phyloP scores from a whole-genome alignment of 2,888 invertebrate species.

The Epinotia nisella region DNA sequence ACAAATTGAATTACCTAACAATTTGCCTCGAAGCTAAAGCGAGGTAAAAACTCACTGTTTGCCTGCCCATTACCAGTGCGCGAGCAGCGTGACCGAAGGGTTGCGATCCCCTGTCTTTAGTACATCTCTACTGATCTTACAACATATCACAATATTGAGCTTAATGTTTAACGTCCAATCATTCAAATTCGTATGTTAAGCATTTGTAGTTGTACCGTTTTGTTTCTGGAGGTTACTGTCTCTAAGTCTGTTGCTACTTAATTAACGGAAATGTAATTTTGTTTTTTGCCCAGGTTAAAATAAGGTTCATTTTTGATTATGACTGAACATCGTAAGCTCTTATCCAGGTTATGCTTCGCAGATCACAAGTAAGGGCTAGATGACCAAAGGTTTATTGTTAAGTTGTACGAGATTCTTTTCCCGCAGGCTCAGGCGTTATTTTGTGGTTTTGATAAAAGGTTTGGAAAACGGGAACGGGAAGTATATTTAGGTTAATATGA shows the following conservation, averaged over 20 bases:
- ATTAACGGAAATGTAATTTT: constrained; percentile 27
- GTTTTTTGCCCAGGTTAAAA: constrained; percentile 9
- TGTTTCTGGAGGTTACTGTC: constrained; percentile 3
- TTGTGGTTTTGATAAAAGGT: constrained; percentile 47
- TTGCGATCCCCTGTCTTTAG: constrained; percentile 61
- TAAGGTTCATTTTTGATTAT: constrained; percentile 44
- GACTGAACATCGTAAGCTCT: constrained; percentile 46
- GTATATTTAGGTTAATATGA: constrained; percentile 35
- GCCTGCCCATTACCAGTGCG: constrained; percentile 72
- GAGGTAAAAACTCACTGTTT: constrained; percentile 64
- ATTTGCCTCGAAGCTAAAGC: constrained; percentile 46
- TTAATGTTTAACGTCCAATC: neutral
- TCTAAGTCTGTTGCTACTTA: constrained; percentile 35
- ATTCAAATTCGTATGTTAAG: neutral
- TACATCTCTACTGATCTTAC: constrained; percentile 49
- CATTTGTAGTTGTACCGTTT: constrained; percentile 15
- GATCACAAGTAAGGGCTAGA: constrained; percentile 63
- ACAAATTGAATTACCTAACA: constrained; percentile 50
- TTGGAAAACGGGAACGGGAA: constrained; percentile 39
- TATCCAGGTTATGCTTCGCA: constrained; percentile 64
- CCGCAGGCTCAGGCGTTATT: constrained; percentile 73
- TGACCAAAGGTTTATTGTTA: constrained; percentile 68
- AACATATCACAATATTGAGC: constrained; percentile 32
- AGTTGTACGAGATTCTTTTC: constrained; percentile 59
- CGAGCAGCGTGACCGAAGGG: constrained; percentile 76